Percentiles rank a stretch among this genome's conserved stretches.
Evolutionary conservation across 2,888 invertebrate genomes (phyloP).

Genomic region (Ectobius pallidus): DNA sequence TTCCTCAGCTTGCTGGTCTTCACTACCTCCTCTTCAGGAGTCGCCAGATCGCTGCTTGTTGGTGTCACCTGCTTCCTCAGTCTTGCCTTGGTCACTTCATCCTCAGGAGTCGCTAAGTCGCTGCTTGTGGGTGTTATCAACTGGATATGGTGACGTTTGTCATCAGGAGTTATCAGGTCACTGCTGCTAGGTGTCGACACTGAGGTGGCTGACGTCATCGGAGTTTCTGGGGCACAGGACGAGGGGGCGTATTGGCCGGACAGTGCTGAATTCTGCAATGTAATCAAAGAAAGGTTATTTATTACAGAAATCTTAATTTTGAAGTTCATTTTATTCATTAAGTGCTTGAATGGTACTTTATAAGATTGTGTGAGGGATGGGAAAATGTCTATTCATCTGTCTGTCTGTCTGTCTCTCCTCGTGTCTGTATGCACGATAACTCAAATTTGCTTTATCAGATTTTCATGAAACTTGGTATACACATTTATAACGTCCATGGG

Average conservation of each 20-base stretch:
- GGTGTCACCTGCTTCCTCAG: slow-evolving; percentile 28
- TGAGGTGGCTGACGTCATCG: slow-evolving; percentile 35
- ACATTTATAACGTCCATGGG: too few species aligned
- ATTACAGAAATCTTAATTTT: too few species aligned
- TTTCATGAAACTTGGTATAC: too few species aligned
- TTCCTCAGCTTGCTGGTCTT: slow-evolving; percentile 3
- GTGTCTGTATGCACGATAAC: too few species aligned
- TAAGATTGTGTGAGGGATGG: too few species aligned
- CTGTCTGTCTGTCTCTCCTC: too few species aligned
- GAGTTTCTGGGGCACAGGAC: slow-evolving; percentile 18
- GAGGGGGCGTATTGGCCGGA: slow-evolving; percentile 18
- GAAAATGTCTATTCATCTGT: too few species aligned
- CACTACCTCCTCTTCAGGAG: slow-evolving; percentile 31
- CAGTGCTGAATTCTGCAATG: slow-evolving; percentile 23
- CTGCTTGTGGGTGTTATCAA: neutral
- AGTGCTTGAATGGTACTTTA: too few species aligned
- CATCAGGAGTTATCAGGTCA: slow-evolving; percentile 33
- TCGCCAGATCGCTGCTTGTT: slow-evolving; percentile 34
- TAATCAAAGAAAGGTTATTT: too few species aligned
- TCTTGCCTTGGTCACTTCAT: neutral
- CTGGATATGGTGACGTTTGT: neutral
- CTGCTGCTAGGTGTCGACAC: slow-evolving; percentile 38
- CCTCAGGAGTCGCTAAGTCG: slow-evolving; percentile 12
- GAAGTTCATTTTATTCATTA: too few species aligned
- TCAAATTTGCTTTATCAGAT: too few species aligned